phyloP scores from a whole-genome alignment of 2,797 vertebrate genomes.

The Eleutherodactylus coqui region DNA sequence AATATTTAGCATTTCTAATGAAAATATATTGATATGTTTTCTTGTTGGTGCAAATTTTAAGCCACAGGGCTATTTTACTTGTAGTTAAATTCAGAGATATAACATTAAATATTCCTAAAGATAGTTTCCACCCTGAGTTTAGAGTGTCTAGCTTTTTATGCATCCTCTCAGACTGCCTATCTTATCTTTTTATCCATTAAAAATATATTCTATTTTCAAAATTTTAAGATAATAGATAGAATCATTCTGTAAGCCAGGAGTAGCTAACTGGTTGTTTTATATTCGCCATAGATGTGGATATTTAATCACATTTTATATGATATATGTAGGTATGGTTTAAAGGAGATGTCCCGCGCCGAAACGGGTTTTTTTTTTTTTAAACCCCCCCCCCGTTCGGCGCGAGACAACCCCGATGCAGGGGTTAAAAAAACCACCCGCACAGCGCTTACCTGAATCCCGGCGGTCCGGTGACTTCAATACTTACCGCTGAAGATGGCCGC shows the following conservation, averaged over 20 bases:
- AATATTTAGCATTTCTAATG: slow-evolving; percentile 26
- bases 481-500: too few relatives aligned
- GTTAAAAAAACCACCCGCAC: too few relatives aligned
- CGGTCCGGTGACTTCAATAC: too few relatives aligned
- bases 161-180: not conserved
- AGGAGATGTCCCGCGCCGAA: too few relatives aligned
- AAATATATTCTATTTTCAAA: not conserved
- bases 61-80: not conserved
- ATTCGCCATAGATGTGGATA: too few relatives aligned
- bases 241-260: not conserved
- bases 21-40: slow-evolving; percentile 17
- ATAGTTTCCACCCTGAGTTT: not conserved
- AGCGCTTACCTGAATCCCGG: too few relatives aligned
- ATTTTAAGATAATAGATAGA: not conserved
- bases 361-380: too few relatives aligned
- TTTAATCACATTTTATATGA: too few relatives aligned
- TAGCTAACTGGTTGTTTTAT: not conserved
- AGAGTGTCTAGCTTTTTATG: not conserved
- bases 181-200: not conserved
- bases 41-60: not conserved
- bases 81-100: not conserved
- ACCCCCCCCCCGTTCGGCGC: too few relatives aligned
- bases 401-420: too few relatives aligned
- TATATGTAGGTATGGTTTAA: too few relatives aligned
- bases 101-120: not conserved